Conservation (phyloP, 2,797 vertebrate species). For the Florisuga fusca region DNA sequence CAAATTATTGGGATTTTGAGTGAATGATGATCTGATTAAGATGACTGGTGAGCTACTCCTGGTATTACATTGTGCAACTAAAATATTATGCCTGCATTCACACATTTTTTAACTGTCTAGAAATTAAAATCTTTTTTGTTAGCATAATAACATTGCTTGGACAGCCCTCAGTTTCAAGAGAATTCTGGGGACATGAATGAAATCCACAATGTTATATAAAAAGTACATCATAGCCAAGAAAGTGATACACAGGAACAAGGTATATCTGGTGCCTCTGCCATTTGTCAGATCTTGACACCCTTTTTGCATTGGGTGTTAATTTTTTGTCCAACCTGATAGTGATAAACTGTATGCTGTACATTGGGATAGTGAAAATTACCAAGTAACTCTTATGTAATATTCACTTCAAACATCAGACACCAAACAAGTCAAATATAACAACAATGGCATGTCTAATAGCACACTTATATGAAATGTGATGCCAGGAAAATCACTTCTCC, state of each 20-base stretch:
- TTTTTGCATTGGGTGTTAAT: constrained; percentile 65
- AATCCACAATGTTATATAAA: constrained; percentile 68
- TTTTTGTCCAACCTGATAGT: constrained; percentile 60
- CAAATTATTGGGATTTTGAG: constrained; percentile 33
- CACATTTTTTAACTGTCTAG: constrained; percentile 41
- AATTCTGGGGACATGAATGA: constrained; percentile 50
- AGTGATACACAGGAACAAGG: constrained; percentile 35
- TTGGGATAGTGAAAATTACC: constrained; percentile 68
- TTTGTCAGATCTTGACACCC: constrained; percentile 67
- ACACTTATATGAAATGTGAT: constrained; percentile 41
- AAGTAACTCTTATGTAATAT: constrained; percentile 74
- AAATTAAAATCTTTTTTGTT: constrained; percentile 52
- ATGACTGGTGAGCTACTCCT: constrained; percentile 50
- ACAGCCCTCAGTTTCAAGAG: constrained; percentile 65
- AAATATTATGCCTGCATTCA: constrained; percentile 40
- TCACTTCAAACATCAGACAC: constrained; percentile 59
- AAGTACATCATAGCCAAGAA: constrained; percentile 49
- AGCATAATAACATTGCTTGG: constrained; percentile 31
- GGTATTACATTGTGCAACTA: constrained; percentile 36
- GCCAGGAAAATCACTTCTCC: constrained; percentile 46
- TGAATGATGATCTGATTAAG: constrained; percentile 47
- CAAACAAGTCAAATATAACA: constrained; percentile 68
- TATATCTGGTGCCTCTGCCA: constrained; percentile 44
- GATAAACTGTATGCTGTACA: constrained; percentile 60
- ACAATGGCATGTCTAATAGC: constrained; percentile 53